These are phyloP conservation scores for Allobates femoralis DNA, from an alignment of 2,797 vertebrate genomes.

Conservation along the genomic window DNA sequence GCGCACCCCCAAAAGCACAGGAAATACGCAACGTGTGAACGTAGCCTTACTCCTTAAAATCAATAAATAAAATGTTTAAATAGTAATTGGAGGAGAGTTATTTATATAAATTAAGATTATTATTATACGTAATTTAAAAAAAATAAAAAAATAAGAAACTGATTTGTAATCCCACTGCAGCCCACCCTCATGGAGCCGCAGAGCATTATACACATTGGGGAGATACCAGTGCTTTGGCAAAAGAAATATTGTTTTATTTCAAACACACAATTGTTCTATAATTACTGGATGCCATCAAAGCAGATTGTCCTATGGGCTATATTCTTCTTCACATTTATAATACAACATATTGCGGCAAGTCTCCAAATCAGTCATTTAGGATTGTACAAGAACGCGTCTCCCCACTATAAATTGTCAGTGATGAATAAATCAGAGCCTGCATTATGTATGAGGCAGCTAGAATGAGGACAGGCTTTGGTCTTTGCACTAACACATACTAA, in stretches of 20 bases:
- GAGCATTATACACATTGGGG: too few species aligned
- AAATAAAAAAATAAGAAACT: too few species aligned
- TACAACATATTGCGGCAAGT: not conserved
- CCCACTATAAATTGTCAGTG: slow-evolving; percentile 22
- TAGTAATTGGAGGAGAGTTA: too few species aligned
- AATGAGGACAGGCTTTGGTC: slow-evolving; percentile 23
- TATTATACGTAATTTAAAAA: too few species aligned
- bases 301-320: not conserved
- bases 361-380: slow-evolving; percentile 31
- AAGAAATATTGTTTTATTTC: not conserved
- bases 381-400: slow-evolving; percentile 14
- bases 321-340: not conserved
- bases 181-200: not conserved
- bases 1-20: too few species aligned
- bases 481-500: slow-evolving; percentile 4
- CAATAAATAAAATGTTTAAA: too few species aligned
- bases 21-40: too few species aligned
- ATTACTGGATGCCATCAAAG: not conserved
- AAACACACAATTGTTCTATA: not conserved
- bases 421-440: slow-evolving; percentile 40
- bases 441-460: slow-evolving; percentile 26
- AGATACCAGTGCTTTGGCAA: too few species aligned
- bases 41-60: too few species aligned
- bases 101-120: too few species aligned
- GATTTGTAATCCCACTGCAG: too few species aligned